Evolutionary conservation across 2,797 vertebrate species (phyloP).

Genomic region (Halcyon chelicuti): DNA sequence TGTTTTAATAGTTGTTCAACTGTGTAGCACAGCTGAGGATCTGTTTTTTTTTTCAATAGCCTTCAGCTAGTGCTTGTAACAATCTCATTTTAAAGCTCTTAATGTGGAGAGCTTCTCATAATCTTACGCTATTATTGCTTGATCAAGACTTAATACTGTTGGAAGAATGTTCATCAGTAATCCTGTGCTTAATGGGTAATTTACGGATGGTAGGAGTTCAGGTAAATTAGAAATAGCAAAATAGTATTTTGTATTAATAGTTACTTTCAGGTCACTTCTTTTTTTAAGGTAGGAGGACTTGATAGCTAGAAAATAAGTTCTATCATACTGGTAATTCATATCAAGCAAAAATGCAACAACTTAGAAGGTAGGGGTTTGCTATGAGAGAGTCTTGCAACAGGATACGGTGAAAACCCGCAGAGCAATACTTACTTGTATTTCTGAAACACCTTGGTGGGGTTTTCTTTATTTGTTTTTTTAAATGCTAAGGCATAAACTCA

Average conservation of each 20-base stretch:
- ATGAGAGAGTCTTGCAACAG: neutral
- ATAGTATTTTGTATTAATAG: neutral
- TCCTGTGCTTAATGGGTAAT: neutral
- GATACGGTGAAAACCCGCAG: neutral
- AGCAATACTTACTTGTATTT: neutral
- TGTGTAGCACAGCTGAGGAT: neutral
- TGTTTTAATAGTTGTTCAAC: neutral
- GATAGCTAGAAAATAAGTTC: neutral
- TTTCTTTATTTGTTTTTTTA: neutral
- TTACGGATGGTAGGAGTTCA: neutral
- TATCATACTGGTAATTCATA: neutral
- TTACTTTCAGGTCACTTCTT: neutral
- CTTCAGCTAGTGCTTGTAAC: neutral
- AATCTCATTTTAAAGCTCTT: slow-evolving; percentile 2
- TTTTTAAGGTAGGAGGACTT: neutral
- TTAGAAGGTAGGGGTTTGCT: neutral
- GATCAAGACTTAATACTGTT: neutral
- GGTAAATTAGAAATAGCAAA: neutral
- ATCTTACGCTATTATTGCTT: slow-evolving; percentile 22
- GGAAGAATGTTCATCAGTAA: neutral
- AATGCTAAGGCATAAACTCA: neutral
- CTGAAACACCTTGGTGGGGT: neutral
- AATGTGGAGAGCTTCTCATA: slow-evolving; percentile 20
- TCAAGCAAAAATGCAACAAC: neutral
- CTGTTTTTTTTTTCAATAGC: neutral